These are phyloP conservation scores for Crax fasciolata DNA, from an alignment of 2,797 vertebrate species.

Conservation along the genomic window DNA sequence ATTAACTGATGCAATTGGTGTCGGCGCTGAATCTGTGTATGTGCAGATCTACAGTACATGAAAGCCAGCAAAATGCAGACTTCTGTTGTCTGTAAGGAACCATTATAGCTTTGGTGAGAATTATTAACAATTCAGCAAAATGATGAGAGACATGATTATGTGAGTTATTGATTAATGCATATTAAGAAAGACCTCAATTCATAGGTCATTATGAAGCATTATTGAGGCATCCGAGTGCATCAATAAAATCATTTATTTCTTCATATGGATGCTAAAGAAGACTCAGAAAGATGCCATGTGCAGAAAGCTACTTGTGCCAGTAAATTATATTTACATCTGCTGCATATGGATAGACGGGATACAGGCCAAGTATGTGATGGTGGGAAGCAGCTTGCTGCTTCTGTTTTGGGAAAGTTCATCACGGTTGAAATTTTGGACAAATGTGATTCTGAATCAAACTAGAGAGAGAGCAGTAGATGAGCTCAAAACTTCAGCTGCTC, in stretches of 20 bases:
- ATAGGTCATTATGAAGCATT: slow-evolving; percentile 61
- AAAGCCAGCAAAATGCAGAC: slow-evolving; percentile 46
- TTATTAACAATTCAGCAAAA: slow-evolving; percentile 72
- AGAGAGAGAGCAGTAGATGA: slow-evolving; percentile 54
- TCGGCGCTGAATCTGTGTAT: slow-evolving; percentile 36
- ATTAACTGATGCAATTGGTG: slow-evolving; percentile 24
- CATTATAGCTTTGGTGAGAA: slow-evolving; percentile 61
- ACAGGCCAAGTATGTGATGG: slow-evolving; percentile 82
- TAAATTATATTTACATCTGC: slow-evolving; percentile 85
- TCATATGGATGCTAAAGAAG: slow-evolving; percentile 79
- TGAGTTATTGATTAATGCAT: slow-evolving; percentile 61
- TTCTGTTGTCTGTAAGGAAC: slow-evolving; percentile 60
- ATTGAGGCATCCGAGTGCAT: slow-evolving; percentile 57
- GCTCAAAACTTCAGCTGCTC: slow-evolving; percentile 76
- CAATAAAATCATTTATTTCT: slow-evolving; percentile 74
- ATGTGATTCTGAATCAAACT: slow-evolving; percentile 81
- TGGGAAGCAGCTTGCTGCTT: slow-evolving; percentile 85
- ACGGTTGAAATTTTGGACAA: slow-evolving; percentile 80
- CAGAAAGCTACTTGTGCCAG: slow-evolving; percentile 77
- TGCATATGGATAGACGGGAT: slow-evolving; percentile 84
- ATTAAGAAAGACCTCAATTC: slow-evolving; percentile 59
- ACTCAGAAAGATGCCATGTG: slow-evolving; percentile 82
- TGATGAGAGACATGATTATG: slow-evolving; percentile 48
- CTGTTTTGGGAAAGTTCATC: slow-evolving; percentile 85
- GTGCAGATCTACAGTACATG: background rate